Conservation (phyloP, 2,113 vertebrate genomes). For the Orientallactaga bullata region DNA sequence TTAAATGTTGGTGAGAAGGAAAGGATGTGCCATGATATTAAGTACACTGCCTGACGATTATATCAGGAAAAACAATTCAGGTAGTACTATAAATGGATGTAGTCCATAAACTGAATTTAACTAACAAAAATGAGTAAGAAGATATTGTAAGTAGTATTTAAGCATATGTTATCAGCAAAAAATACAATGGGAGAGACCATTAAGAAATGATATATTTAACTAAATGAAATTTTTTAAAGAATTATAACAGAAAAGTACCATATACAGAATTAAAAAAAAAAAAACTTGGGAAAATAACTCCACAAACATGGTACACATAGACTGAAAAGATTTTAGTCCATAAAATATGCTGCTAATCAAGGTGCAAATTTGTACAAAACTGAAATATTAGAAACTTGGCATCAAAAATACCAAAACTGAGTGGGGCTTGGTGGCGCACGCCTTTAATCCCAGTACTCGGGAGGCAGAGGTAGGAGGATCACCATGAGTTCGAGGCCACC, state of each 20-base stretch:
- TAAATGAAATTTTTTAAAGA: neutral
- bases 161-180: conserved; percentile 12
- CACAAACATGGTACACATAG: neutral
- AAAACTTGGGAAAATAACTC: neutral
- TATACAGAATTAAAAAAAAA: conserved; percentile 4
- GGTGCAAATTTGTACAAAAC: conserved; percentile 9
- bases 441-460: too few relatives aligned
- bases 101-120: neutral
- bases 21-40: neutral
- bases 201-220: conserved; percentile 35
- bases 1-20: neutral
- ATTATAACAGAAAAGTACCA: neutral
- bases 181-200: neutral
- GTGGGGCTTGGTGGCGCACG: too few relatives aligned
- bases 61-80: neutral
- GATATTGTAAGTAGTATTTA: neutral
- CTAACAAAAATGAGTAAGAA: conserved; percentile 25
- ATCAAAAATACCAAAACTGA: neutral
- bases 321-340: neutral
- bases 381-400: neutral
- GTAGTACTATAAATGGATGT: neutral
- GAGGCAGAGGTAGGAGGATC: too few relatives aligned
- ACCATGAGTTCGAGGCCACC: too few relatives aligned
- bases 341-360: neutral
- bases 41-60: neutral